Percentiles rank a stretch among this genome's conserved stretches.
These are phyloP conservation scores for Rhinopithecus roxellana DNA, from an alignment of 2,113 vertebrate genomes.

Conservation along the genomic window DNA sequence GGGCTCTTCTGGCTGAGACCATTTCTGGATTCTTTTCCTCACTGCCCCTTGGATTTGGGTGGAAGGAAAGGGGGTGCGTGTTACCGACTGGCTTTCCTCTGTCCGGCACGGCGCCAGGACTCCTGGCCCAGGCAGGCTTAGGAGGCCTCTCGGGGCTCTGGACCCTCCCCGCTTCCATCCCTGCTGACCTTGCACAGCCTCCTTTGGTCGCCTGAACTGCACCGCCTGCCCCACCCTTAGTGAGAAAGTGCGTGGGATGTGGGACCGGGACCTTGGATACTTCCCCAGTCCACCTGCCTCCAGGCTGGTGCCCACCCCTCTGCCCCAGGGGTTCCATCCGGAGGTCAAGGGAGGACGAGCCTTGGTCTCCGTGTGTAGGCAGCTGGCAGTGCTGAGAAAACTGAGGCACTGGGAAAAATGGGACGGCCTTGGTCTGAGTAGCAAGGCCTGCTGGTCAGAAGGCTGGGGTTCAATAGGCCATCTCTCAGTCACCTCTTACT, in stretches of 20 bases:
- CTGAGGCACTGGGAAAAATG: background rate
- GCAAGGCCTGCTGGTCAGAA: background rate
- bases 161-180: no score
- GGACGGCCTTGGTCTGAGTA: background rate
- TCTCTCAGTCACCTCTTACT: background rate
- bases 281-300: background rate
- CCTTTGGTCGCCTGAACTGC: background rate
- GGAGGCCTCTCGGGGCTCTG: background rate
- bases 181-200: background rate
- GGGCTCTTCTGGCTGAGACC: background rate
- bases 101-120: fast-evolving
- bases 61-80: background rate
- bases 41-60: background rate
- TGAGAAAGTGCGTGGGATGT: background rate
- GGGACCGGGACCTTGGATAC: background rate
- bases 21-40: background rate
- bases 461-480: background rate
- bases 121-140: background rate
- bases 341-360: background rate
- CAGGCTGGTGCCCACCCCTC: background rate
- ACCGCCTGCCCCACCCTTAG: background rate
- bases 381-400: background rate
- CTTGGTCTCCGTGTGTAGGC: background rate
- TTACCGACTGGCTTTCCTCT: background rate
- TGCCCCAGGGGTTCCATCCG: background rate